These are phyloP conservation scores for Eupithecia centaureata DNA, from an alignment of 2,888 invertebrate genomes.

Conservation along the genomic window DNA sequence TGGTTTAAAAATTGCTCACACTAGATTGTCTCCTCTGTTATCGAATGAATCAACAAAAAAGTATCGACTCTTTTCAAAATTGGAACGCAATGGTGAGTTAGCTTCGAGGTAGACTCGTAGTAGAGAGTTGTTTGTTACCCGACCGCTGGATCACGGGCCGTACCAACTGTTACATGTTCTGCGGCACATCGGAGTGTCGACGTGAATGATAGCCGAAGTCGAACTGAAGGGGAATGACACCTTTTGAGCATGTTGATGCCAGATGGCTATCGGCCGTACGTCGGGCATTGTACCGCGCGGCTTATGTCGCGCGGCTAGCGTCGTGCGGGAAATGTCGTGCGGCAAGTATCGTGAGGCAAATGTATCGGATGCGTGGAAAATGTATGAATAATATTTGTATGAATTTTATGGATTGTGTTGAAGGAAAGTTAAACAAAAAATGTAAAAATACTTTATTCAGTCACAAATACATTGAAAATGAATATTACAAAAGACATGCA, in stretches of 20 bases:
- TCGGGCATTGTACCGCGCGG: conserved; percentile 37
- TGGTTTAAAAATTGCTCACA: not conserved
- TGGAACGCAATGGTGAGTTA: conserved; percentile 28
- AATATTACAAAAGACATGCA: no score
- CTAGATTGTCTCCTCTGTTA: not conserved
- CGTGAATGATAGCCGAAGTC: conserved; percentile 58
- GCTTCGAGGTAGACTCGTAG: conserved; percentile 42
- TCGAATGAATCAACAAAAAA: not conserved
- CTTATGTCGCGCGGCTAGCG: conserved; percentile 15
- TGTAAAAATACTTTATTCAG: no score
- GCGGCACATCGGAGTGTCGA: conserved; percentile 50
- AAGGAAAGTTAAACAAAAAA: no score
- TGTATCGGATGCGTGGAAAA: not conserved
- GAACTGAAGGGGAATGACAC: conserved; percentile 63
- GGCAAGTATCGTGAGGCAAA: not conserved
- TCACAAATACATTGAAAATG: no score
- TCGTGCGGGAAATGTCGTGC: conserved; percentile 12
- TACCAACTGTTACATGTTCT: conserved; percentile 22
- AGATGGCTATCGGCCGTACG: conserved; percentile 52
- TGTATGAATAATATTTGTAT: not conserved
- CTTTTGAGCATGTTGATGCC: conserved; percentile 60
- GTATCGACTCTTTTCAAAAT: not conserved
- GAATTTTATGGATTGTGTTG: not conserved
- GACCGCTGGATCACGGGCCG: conserved; percentile 46
- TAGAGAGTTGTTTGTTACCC: conserved; percentile 49